Evolutionary conservation across 2,113 vertebrate species (phyloP), one percentile per base, ranked within the genome.

Genomic region (Apus apus): DNA sequence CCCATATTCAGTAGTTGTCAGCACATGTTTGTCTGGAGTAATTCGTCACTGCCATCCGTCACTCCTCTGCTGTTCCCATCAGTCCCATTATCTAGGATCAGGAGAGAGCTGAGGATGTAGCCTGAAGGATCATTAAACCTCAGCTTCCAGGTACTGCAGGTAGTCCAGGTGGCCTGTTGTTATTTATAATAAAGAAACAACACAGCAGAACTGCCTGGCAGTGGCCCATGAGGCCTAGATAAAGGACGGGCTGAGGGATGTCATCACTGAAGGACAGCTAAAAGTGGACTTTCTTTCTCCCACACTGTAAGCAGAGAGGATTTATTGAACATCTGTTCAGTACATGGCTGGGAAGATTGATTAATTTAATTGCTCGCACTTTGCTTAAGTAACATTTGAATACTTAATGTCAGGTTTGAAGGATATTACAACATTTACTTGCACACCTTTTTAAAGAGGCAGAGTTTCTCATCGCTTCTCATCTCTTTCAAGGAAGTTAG

Each of bases 121-220:
- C 98, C 98, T 98, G 98, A 98, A 99, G 99, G 98, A 99, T 99
- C 99, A 99, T 99, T 99, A 99, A 98, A 98, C 98, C 96, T 94
- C 95, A 54, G 97, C 95, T 98, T 96, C 96, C 98, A 98, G 98
- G 98, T 97, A 98, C 94, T 96, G 94, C 98, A 98, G 98, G 98
- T 98, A 98, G 98, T 98, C 98, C 99, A 99, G 99, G 99, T 99
- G 99, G 99, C 98, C 98, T 99, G 98, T 99, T 99, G 99, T 99
- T 99, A 99, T 99, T 99, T 99, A 99, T 99, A 99, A 99, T 98
- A 99, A 99, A 99, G 98, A 98, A 98, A 98, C 98, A 98, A 98
- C 98, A 93, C 98, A 98, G 98, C 98, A 99, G 98, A 99, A 98
- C 98, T 97, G 72, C 98, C 98, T 98, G 98, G 98, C 97, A 97